Evolutionary conservation across 2,797 vertebrate species (phyloP).

Genomic region (Epinephelus awoara): DNA sequence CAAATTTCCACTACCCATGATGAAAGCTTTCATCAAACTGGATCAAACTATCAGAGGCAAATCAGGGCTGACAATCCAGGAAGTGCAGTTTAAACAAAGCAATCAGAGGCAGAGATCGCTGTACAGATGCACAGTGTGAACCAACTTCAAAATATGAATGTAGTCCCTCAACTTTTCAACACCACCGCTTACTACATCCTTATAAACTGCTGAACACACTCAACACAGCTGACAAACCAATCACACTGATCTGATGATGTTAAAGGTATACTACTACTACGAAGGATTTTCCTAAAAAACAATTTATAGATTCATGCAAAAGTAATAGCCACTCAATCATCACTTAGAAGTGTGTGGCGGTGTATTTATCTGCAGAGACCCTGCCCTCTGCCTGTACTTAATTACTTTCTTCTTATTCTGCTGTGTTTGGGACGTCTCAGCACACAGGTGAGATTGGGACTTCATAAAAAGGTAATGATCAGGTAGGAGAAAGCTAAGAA

Average conservation of each 20-base stretch:
- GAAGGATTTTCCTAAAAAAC: background rate
- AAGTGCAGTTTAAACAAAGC: background rate
- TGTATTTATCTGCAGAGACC: no score
- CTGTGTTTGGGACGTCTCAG: no score
- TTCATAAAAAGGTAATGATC: no score
- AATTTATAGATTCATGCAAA: background rate
- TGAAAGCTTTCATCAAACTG: background rate
- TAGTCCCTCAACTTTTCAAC: background rate
- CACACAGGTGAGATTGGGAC: no score
- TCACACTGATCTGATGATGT: background rate
- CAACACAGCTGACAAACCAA: background rate
- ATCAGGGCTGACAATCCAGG: background rate
- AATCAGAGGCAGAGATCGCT: conserved; percentile 5
- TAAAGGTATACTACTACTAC: background rate
- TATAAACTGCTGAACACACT: background rate
- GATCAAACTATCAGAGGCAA: background rate
- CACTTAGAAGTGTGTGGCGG: background rate
- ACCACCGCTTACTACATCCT: background rate
- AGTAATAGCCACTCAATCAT: background rate
- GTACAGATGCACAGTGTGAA: background rate
- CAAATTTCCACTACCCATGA: background rate
- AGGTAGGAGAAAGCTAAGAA: no score
- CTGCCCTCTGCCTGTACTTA: background rate
- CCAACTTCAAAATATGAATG: background rate
- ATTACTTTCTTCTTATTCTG: no score